Conservation (phyloP, 2,797 vertebrate species). For the Pangasius larnaudii region DNA sequence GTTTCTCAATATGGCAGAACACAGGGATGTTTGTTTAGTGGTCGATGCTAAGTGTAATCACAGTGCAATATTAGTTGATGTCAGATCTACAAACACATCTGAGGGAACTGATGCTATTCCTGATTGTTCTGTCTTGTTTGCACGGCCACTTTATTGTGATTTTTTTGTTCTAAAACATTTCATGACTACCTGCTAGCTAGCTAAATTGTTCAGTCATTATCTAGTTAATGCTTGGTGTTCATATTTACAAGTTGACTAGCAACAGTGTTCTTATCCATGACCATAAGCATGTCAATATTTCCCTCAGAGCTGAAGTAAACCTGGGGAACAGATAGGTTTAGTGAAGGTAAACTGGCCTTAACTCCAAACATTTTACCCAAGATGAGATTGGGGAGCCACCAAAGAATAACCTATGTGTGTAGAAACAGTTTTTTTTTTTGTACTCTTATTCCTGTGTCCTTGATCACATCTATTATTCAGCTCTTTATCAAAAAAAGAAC, state of each 20-base stretch:
- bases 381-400: background rate
- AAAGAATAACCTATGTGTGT: background rate
- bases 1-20: background rate
- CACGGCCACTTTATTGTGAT: background rate
- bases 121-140: background rate
- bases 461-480: conserved; percentile 31
- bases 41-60: background rate
- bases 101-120: background rate
- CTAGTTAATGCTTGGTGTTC: background rate
- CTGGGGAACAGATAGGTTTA: background rate
- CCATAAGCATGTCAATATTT: background rate
- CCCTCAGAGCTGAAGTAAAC: background rate
- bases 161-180: background rate
- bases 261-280: background rate
- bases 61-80: background rate
- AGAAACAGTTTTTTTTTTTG: background rate
- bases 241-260: background rate
- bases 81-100: background rate
- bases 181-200: background rate
- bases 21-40: background rate
- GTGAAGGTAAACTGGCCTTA: background rate
- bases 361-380: background rate
- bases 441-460: background rate
- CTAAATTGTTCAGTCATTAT: background rate
- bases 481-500: conserved; percentile 31